Conservation (phyloP, 2,888 invertebrate genomes). For the Melanchra persicariae region DNA sequence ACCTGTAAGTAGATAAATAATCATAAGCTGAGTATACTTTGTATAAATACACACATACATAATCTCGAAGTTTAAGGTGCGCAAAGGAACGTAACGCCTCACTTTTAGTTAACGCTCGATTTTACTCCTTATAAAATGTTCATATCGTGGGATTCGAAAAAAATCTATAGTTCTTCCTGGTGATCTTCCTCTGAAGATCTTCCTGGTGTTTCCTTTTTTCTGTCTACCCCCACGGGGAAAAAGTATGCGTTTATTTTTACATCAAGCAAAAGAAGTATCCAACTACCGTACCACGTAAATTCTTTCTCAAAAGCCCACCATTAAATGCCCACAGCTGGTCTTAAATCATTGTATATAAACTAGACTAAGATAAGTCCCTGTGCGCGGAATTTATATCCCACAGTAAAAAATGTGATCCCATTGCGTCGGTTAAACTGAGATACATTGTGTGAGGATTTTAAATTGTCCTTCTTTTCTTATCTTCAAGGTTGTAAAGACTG, state of each 20-base stretch:
- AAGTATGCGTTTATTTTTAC: not conserved
- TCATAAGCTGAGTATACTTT: too few species aligned
- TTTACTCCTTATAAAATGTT: too few species aligned
- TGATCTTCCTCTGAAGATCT: not conserved
- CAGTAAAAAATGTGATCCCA: slow-evolving; percentile 62
- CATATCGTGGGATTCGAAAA: too few species aligned
- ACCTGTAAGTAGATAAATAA: too few species aligned
- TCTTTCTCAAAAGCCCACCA: slow-evolving; percentile 35
- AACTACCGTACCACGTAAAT: slow-evolving; percentile 18
- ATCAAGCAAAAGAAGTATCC: not conserved
- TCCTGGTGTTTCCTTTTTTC: not conserved
- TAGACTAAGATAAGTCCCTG: slow-evolving; percentile 52
- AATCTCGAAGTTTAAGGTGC: too few species aligned
- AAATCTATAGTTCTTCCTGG: too few species aligned
- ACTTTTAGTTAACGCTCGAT: too few species aligned
- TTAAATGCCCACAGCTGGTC: slow-evolving; percentile 41
- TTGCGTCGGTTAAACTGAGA: slow-evolving; percentile 45
- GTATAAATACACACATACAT: too few species aligned
- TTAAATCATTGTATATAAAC: slow-evolving; percentile 55
- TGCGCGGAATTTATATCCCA: slow-evolving; percentile 53
- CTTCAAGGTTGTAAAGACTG: slow-evolving; percentile 31
- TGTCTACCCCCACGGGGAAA: not conserved
- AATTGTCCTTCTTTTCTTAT: slow-evolving; percentile 34
- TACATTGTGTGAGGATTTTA: slow-evolving; percentile 52
- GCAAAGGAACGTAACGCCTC: too few species aligned